A percentile compares a stretch with the other conserved stretches of the same genome.
Conservation (phyloP, 2,888 invertebrate genomes). For the Serripes groenlandicus region DNA sequence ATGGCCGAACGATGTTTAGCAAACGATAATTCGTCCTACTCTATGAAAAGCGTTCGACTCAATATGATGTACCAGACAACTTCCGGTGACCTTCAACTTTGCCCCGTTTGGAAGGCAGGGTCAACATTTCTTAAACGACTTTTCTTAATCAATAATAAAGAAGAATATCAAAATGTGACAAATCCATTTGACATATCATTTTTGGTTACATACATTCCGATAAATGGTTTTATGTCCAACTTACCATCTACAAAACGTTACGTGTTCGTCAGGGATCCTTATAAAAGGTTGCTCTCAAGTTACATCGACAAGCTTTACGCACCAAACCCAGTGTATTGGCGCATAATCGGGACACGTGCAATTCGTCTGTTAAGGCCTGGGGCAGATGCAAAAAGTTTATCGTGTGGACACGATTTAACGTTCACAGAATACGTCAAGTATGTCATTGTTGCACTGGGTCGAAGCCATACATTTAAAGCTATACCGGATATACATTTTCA, state of each 20-base stretch:
- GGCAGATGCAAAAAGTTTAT: conserved; percentile 22
- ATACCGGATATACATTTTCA: conserved; percentile 39
- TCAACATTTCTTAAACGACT: conserved; percentile 48
- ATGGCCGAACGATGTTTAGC: neutral
- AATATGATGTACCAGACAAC: neutral
- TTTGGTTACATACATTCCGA: neutral
- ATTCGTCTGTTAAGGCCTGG: conserved; percentile 32
- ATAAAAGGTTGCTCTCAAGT: conserved; percentile 67
- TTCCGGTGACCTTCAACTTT: conserved; percentile 16
- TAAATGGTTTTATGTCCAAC: conserved; percentile 13
- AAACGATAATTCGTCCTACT: neutral
- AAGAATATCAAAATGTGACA: conserved; percentile 11
- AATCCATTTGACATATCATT: conserved; percentile 22
- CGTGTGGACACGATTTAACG: conserved; percentile 73
- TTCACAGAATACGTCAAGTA: conserved; percentile 72
- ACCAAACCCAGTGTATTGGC: conserved; percentile 74
- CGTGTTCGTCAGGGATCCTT: conserved; percentile 73
- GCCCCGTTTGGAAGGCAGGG: conserved; percentile 52
- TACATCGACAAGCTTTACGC: conserved; percentile 75
- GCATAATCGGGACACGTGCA: conserved; percentile 57
- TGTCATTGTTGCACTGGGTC: conserved; percentile 42
- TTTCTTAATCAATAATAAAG: conserved; percentile 35
- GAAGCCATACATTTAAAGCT: neutral
- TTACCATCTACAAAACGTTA: neutral
- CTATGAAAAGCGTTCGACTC: neutral